Percentiles rank a stretch among this genome's conserved stretches.
phyloP scores from a whole-genome alignment of 2,888 invertebrate genomes.

The Orthosia gothica region DNA sequence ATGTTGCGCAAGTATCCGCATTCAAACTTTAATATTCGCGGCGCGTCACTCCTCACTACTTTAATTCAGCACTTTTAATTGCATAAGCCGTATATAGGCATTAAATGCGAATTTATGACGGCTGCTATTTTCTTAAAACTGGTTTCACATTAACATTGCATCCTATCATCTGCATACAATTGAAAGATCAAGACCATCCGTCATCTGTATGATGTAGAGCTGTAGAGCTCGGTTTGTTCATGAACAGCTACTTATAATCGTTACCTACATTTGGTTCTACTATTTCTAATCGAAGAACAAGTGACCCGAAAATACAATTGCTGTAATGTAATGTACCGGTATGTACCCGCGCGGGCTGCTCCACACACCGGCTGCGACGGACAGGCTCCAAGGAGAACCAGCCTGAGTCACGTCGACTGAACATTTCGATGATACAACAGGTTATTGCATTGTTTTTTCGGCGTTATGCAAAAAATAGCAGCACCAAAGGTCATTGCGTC shows the following conservation, averaged over 20 bases:
- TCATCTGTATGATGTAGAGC: constrained; percentile 20
- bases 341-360: constrained; percentile 25
- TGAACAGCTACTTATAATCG: constrained; percentile 46
- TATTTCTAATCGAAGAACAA: constrained; percentile 63
- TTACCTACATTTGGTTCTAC: constrained; percentile 67
- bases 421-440: constrained; percentile 74
- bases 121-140: constrained; percentile 57
- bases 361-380: constrained; percentile 20
- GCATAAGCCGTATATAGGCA: constrained; percentile 74
- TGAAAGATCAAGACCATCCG: constrained; percentile 66
- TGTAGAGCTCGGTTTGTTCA: constrained; percentile 29
- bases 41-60: constrained; percentile 69
- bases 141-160: constrained; percentile 56
- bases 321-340: constrained; percentile 59
- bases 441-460: constrained; percentile 81
- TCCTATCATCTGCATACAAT: constrained; percentile 68
- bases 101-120: constrained; percentile 46
- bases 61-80: constrained; percentile 79
- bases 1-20: constrained; percentile 81
- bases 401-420: constrained; percentile 73
- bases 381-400: constrained; percentile 70
- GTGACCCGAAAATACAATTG: constrained; percentile 63
- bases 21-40: constrained; percentile 77
- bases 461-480: constrained; percentile 79
- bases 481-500: constrained; percentile 83